These are phyloP conservation scores for Notocelia uddmanniana DNA, from an alignment of 2,888 invertebrate genomes.

Conservation along the genomic window DNA sequence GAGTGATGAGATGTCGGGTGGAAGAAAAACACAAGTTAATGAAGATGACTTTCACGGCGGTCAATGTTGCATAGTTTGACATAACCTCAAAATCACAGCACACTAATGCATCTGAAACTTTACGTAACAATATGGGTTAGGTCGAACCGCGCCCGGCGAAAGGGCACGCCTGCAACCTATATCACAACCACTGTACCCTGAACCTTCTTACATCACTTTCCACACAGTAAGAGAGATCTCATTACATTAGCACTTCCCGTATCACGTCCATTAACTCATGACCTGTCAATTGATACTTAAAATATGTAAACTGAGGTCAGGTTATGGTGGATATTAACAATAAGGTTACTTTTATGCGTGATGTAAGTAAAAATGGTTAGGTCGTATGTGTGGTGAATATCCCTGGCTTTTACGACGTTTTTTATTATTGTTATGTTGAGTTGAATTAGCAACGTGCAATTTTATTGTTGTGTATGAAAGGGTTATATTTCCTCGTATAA, in stretches of 20 bases:
- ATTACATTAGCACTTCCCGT: background rate
- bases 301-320: slow-evolving; percentile 13
- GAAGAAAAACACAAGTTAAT: too few relatives aligned
- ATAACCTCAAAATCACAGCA: slow-evolving; percentile 15
- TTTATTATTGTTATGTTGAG: background rate
- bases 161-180: slow-evolving; percentile 40
- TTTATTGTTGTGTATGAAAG: slow-evolving; percentile 9
- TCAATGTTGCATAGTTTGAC: background rate
- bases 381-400: background rate
- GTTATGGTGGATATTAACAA: slow-evolving; percentile 8
- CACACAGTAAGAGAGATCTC: background rate
- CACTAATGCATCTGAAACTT: slow-evolving; percentile 25
- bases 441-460: slow-evolving; percentile 23
- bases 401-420: background rate
- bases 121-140: slow-evolving; percentile 38
- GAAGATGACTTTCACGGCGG: too few relatives aligned
- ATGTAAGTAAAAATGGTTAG: background rate
- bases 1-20: too few relatives aligned
- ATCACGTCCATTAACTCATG: slow-evolving; percentile 6
- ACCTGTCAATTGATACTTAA: background rate
- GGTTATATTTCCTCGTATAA: slow-evolving; percentile 9
- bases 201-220: background rate
- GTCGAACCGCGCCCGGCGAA: slow-evolving; percentile 36
- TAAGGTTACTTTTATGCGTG: slow-evolving; percentile 26
- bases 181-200: slow-evolving; percentile 11